These are phyloP conservation scores for Schizaphis graminum DNA, from an alignment of 2,888 invertebrate species.

Conservation along the genomic window DNA sequence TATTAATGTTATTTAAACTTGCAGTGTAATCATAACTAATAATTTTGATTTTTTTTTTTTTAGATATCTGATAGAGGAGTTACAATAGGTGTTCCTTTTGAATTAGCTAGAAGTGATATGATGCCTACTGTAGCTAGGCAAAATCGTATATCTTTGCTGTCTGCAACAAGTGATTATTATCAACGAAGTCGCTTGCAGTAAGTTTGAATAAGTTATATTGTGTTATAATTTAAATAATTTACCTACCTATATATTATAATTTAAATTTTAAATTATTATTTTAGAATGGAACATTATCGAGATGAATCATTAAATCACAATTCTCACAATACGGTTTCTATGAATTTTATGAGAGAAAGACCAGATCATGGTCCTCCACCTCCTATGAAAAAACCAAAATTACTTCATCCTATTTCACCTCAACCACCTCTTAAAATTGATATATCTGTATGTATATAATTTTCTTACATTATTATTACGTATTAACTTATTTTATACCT, in stretches of 20 bases:
- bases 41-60: neutral
- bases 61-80: constrained; percentile 60
- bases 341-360: constrained; percentile 64
- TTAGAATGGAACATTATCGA: constrained; percentile 64
- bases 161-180: constrained; percentile 61
- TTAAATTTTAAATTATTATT: neutral
- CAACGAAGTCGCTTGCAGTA: constrained; percentile 64
- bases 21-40: neutral
- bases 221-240: neutral
- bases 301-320: constrained; percentile 62
- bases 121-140: constrained; percentile 56
- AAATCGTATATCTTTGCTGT: constrained; percentile 63
- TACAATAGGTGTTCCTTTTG: constrained; percentile 61
- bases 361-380: constrained; percentile 64
- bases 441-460: constrained; percentile 57
- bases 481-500: neutral
- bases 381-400: constrained; percentile 61
- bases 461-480: neutral
- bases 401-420: constrained; percentile 62
- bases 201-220: constrained; percentile 17
- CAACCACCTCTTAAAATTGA: constrained; percentile 67
- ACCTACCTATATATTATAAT: neutral
- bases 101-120: constrained; percentile 61
- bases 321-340: constrained; percentile 61
- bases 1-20: neutral